Base-by-base conservation (phyloP, 2,797 vertebrate genomes). In the Acomys russatus region DNA sequence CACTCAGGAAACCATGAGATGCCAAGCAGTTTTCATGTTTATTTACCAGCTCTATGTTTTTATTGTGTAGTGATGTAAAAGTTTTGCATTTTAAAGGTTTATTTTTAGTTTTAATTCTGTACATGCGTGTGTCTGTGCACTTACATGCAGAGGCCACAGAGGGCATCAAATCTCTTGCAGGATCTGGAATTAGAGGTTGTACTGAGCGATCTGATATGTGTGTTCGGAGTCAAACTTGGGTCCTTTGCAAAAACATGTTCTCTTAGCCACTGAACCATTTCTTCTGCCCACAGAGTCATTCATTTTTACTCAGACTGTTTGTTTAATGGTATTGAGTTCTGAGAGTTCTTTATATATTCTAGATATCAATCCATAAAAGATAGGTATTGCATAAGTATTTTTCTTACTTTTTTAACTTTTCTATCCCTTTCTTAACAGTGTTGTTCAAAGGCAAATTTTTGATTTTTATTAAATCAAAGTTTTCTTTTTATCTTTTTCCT, bases 381-480 rank as follows among this genome's bases (percentile, higher is more conserved):
- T 77, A 23, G 30, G 7, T 51, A 18, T 83, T 86, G 77, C 12
- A 44, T 14, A 83, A 92, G 64, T 89, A 90, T 96, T 94, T 92
- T 35, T 90, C 5, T 17, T 38, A 33, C 4, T 76, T 61, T 38
- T 59, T 59, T 59, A 17, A 7, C 49, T 96, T 92, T 96, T 76
- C n/a, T 86, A 89, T 88, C 33, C 25, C 71, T 82, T 96, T 83
- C 74, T 87, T 92, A 89, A 51, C 6, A 70, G 63, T 82, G 68
- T 80, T 92, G 30, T 90, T 96, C 61, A 96, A 85, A 93, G 70
- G 73, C 44, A 88, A 90, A 22, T 61, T 87, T 91, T 92, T 35
- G 74, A 91, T 92, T 96, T 77, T 94, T 87, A 83, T 94, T 70
- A 89, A 95, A 92, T 92, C 78, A 78, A 59, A 85, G 54, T 90